Conservation (phyloP, 35 echinoderm and acorn worm species). For the Lytechinus variegatus region DNA sequence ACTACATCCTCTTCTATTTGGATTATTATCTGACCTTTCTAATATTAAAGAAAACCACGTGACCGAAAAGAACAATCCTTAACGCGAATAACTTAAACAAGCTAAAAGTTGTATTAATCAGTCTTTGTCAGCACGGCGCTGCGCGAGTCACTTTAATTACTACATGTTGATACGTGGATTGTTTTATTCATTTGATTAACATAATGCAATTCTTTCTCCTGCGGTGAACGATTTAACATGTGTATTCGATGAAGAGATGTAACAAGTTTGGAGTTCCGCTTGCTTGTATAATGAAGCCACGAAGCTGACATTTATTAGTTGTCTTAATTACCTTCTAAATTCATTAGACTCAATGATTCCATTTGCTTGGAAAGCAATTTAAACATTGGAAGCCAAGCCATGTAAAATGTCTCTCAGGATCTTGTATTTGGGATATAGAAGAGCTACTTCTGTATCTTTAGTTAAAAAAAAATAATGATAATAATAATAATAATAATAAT, state of each 20-base stretch:
- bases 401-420: no score
- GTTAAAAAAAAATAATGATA: no score
- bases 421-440: no score
- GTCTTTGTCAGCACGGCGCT: not conserved
- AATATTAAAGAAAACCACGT: not conserved
- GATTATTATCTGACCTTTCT: not conserved
- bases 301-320: not conserved
- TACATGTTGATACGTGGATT: not conserved
- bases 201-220: not conserved
- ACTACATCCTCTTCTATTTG: not conserved
- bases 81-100: not conserved
- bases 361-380: slow-evolving; percentile 7
- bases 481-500: no score
- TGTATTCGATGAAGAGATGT: not conserved
- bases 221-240: not conserved
- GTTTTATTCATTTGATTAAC: not conserved
- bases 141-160: not conserved
- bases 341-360: slow-evolving; percentile 19
- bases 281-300: not conserved
- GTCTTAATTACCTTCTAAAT: not conserved
- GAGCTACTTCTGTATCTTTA: no score
- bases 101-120: not conserved
- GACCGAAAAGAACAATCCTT: not conserved
- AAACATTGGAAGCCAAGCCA: not conserved
- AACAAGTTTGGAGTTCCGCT: not conserved